Conservation (phyloP, 2,113 vertebrate genomes). For the Falco punctatus region DNA sequence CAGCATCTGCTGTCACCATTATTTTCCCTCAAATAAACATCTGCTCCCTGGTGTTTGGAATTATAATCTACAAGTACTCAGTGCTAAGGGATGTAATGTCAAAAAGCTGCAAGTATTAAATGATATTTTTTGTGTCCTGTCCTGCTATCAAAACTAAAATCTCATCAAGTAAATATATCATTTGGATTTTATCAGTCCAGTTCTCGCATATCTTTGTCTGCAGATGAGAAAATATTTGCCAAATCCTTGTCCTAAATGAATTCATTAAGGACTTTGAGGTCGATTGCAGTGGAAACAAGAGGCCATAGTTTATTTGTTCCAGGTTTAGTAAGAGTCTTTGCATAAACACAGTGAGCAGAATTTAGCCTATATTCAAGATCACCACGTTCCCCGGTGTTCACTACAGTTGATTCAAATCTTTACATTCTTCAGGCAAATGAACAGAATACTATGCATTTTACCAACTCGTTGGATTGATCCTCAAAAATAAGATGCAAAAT, state of each 20-base stretch:
- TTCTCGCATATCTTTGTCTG: not conserved
- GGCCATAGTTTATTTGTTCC: not conserved
- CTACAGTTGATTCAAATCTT: not conserved
- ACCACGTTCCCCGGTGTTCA: not conserved
- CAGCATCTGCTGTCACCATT: not conserved
- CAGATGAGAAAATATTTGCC: not conserved
- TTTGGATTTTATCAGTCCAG: not conserved
- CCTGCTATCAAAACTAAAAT: not conserved
- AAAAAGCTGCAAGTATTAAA: not conserved
- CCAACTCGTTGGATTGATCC: not conserved
- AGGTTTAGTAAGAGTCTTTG: not conserved
- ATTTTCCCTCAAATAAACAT: not conserved
- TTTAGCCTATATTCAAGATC: not conserved
- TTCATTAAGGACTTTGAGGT: not conserved
- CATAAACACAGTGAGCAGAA: not conserved
- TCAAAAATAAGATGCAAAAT: not conserved
- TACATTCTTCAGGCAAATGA: not conserved
- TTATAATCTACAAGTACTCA: not conserved
- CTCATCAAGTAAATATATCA: not conserved
- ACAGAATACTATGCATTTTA: not conserved
- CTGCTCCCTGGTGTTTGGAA: constrained; percentile 19
- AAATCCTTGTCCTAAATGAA: not conserved
- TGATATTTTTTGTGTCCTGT: not conserved
- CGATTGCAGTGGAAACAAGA: not conserved
- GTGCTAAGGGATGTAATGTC: not conserved